Conservation (phyloP, 1,140 invertebrate genomes). For the Zaprionus vittiger region DNA sequence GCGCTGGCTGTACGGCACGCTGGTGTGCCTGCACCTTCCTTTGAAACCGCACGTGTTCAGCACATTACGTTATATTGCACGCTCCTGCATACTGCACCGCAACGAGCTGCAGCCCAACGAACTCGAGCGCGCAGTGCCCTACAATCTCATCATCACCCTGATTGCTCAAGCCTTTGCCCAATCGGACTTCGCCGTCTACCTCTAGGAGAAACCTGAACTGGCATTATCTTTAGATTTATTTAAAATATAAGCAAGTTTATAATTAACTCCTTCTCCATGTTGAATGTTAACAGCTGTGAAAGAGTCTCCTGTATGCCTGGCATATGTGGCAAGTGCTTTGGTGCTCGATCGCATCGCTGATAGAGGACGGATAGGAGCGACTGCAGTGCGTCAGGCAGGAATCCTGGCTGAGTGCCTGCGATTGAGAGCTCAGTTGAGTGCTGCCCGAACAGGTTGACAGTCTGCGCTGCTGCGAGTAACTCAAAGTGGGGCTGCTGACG, state of each 20-base stretch:
- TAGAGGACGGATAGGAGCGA: constrained; percentile 19
- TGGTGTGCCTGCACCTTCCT: constrained; percentile 74
- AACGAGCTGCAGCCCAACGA: constrained; percentile 53
- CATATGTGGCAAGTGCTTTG: constrained; percentile 64
- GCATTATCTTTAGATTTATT: background rate
- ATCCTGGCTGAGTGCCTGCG: constrained; percentile 40
- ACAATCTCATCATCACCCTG: constrained; percentile 73
- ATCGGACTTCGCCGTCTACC: constrained; percentile 63
- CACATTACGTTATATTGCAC: constrained; percentile 69
- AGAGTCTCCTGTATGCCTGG: constrained; percentile 59
- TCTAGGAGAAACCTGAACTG: constrained; percentile 19
- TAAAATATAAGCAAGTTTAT: constrained; percentile 32
- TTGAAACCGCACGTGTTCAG: constrained; percentile 77
- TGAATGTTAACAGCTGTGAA: constrained; percentile 25
- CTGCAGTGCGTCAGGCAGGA: constrained; percentile 44
- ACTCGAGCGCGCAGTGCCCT: constrained; percentile 66
- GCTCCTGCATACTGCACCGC: constrained; percentile 62
- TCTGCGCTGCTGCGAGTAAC: constrained; percentile 25
- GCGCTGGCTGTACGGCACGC: constrained; percentile 72
- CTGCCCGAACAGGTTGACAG: constrained; percentile 59
- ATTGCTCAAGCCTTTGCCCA: constrained; percentile 71
- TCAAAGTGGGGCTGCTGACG: background rate
- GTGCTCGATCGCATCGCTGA: constrained; percentile 44
- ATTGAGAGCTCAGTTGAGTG: constrained; percentile 53
- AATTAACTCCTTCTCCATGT: background rate